Conservation (phyloP, 2,888 invertebrate genomes). For the Petrolisthes cinctipes region DNA sequence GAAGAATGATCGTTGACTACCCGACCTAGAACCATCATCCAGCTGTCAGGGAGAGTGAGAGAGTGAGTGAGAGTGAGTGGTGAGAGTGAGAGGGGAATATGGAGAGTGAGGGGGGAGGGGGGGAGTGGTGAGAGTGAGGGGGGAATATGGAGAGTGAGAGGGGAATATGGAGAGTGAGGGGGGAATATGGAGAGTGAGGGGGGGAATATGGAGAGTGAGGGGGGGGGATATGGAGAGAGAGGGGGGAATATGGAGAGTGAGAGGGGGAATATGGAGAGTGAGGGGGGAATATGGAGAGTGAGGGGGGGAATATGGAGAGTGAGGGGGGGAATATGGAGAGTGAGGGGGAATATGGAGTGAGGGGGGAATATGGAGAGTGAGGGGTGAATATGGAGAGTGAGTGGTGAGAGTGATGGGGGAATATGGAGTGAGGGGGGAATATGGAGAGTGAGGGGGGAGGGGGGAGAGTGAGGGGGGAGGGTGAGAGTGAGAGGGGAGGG, state of each 20-base stretch:
- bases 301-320: background rate
- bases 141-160: background rate
- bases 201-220: background rate
- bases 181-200: background rate
- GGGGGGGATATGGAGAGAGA: too few species aligned
- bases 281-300: background rate
- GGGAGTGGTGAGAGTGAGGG: background rate
- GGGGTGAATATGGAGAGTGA: too few species aligned
- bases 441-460: too few species aligned
- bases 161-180: background rate
- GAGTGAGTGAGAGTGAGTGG: background rate
- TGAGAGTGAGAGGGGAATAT: background rate
- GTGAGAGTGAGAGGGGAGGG: background rate
- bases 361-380: too few species aligned
- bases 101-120: background rate
- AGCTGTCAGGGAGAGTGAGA: constrained; percentile 27
- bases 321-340: too few species aligned
- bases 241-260: too few species aligned
- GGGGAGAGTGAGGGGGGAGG: too few species aligned
- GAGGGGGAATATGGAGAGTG: background rate
- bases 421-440: too few species aligned
- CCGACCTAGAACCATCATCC: constrained; percentile 21
- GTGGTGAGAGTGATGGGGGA: too few species aligned
- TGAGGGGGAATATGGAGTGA: too few species aligned
- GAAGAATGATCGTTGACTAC: constrained; percentile 34